These are phyloP conservation scores for Macroteleia sp. DNA, from an alignment of 2,888 invertebrate genomes.

Conservation along the genomic window DNA sequence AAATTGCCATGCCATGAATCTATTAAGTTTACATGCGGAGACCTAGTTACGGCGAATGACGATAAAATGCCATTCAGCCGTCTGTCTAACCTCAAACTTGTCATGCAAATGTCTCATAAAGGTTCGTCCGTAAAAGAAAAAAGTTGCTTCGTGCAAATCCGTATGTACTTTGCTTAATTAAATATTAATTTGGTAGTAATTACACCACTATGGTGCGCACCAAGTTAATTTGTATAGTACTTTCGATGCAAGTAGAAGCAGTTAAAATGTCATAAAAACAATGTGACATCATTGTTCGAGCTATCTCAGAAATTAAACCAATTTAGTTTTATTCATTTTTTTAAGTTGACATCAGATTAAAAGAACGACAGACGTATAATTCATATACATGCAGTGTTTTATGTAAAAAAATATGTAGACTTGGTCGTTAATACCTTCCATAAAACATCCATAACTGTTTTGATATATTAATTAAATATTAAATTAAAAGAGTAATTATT, in stretches of 20 bases:
- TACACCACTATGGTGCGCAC: background rate
- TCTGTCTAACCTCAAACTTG: conserved; percentile 20
- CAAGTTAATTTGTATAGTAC: background rate
- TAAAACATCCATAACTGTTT: too few relatives aligned
- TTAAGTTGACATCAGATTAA: too few relatives aligned
- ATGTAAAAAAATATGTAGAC: too few relatives aligned
- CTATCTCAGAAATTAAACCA: too few relatives aligned
- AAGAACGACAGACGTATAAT: too few relatives aligned
- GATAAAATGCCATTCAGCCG: conserved; percentile 19
- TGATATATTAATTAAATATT: too few relatives aligned
- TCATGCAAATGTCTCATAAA: conserved; percentile 7
- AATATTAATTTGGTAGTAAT: conserved; percentile 1
- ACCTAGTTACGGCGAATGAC: background rate
- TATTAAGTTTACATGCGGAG: conserved; percentile 27
- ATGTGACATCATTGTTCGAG: background rate
- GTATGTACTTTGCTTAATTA: background rate
- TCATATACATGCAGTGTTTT: too few relatives aligned
- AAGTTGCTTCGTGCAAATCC: background rate
- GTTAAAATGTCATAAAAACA: conserved; percentile 15
- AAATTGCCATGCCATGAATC: conserved; percentile 33
- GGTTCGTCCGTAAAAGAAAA: background rate
- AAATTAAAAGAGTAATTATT: too few relatives aligned
- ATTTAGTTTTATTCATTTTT: too few relatives aligned
- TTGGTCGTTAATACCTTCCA: too few relatives aligned
- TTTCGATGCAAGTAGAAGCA: background rate